Percentiles rank a stretch among this genome's conserved stretches.
These are phyloP conservation scores for Aleiodes sp. DNA, from an alignment of 1,140 invertebrate genomes.

Conservation along the genomic window DNA sequence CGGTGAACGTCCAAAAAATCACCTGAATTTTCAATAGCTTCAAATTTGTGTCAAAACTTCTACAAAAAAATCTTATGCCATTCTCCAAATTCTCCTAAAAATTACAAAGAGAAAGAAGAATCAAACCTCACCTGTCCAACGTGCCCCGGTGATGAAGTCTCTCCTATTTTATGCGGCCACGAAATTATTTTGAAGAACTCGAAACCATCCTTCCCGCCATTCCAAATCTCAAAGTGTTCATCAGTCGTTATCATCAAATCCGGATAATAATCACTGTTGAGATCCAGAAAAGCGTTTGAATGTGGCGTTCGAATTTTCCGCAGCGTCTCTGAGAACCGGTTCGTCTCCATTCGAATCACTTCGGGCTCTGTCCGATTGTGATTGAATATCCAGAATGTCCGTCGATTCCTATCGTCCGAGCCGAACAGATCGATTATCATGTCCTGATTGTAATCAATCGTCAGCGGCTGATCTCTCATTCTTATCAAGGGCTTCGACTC, in stretches of 20 bases:
- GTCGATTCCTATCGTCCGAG: slow-evolving; percentile 66
- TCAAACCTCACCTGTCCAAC: no score
- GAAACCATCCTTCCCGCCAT: slow-evolving; percentile 70
- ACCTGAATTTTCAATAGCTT: no score
- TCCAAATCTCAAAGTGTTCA: slow-evolving; percentile 80
- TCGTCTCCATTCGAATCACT: slow-evolving; percentile 64
- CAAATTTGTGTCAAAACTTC: no score
- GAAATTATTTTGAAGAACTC: slow-evolving; percentile 68
- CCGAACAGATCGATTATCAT: slow-evolving; percentile 95
- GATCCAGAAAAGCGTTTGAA: slow-evolving; percentile 90
- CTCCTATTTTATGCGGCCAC: slow-evolving; percentile 61
- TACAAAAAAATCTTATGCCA: no score
- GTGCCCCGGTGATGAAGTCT: slow-evolving; percentile 58
- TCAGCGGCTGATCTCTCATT: slow-evolving; percentile 83
- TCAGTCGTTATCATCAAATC: slow-evolving; percentile 86
- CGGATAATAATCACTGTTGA: slow-evolving; percentile 84
- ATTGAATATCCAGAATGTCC: slow-evolving; percentile 81
- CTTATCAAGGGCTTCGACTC: slow-evolving; percentile 65
- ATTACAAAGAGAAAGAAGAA: no score
- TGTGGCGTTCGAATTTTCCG: slow-evolving; percentile 73
- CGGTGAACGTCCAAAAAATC: no score
- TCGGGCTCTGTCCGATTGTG: slow-evolving; percentile 66
- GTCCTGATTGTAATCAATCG: slow-evolving; percentile 90
- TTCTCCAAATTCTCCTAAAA: no score
- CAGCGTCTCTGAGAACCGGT: background rate